Conservation (phyloP, 2,888 invertebrate species). For the Lordiphosa andalusiaca region DNA sequence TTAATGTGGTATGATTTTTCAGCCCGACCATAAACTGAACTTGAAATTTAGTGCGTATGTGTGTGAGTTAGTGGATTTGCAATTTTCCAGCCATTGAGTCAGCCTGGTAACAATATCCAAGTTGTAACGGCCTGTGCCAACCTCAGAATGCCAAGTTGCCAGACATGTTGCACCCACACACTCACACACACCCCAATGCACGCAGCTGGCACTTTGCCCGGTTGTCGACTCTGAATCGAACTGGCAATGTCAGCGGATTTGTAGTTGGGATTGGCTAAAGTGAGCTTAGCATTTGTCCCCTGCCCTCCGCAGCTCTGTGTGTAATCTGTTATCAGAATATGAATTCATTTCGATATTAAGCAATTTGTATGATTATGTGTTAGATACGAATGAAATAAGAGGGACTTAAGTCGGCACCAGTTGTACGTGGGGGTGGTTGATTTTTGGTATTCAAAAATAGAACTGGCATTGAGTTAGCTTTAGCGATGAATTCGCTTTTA, state of each 20-base stretch:
- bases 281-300: slow-evolving; percentile 16
- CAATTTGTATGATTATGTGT: slow-evolving; percentile 12
- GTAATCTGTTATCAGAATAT: slow-evolving; percentile 12
- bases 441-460: no score
- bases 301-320: slow-evolving; percentile 3
- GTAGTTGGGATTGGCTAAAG: slow-evolving; percentile 23
- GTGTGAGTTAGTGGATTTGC: slow-evolving; percentile 32
- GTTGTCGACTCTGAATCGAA: slow-evolving; percentile 25
- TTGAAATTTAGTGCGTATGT: slow-evolving; percentile 21
- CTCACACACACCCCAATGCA: slow-evolving; percentile 2
- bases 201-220: slow-evolving; percentile 37
- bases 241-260: slow-evolving; percentile 37
- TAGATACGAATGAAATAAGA: slow-evolving; percentile 1
- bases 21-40: slow-evolving; percentile 28
- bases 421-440: no score
- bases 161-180: slow-evolving; percentile 12
- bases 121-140: slow-evolving; percentile 10
- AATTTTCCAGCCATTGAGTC: slow-evolving; percentile 61
- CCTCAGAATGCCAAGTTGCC: slow-evolving; percentile 6
- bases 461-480: no score
- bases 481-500: no score
- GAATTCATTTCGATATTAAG: slow-evolving; percentile 8
- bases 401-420: background rate
- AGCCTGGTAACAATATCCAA: slow-evolving; percentile 26
- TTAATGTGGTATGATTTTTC: slow-evolving; percentile 9